Evolutionary conservation across 2,113 vertebrate species (phyloP), one percentile per base, ranked within the genome.

Genomic region (Caranx ignobilis): DNA sequence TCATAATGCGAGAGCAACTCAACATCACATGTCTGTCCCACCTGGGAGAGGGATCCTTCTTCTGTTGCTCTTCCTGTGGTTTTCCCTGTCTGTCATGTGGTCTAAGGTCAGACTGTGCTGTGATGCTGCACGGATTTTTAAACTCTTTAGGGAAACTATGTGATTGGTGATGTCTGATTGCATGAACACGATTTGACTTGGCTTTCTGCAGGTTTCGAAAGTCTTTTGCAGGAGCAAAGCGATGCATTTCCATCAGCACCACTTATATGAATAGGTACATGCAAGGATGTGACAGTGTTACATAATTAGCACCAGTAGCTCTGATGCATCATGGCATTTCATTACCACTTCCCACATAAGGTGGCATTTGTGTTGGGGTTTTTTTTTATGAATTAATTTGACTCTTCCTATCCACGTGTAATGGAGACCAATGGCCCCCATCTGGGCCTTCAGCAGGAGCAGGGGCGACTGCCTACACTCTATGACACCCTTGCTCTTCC

Each of bases 221-320:
- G 62, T 54, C 66, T 54, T 15, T 52, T 34, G 19, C 55, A 18
- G 59, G 65, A 62, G 67, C 69, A 62, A 86, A 59, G 60, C 57
- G 59, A 32, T 45, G 19, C 2, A 69, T 55, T 81, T 65, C 60
- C 68, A 72, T 77, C 59, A 74, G 34, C 41, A 61, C 55, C 39
- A 41, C 69, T 70, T 50, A 66, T 55, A 48, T 60, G 52, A 82
- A 70, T 66, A 26, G 26, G 26, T 26, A 61, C 69, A 74, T 84
- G 76, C 45, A 47, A 63, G 65, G 72, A 77, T 69, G 52, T n/a
- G 54, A 81, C 57, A 72, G 55, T 57, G 69, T 71, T 74, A 47
- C 70, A 60, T 75, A 67, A 75, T 75, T 84, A 66, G 69, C 68
- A 72, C 34, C 69, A 61, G 70, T 56, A 50, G 50, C 50, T 69